Conservation (phyloP, 64 coral and sea anemone genomes). For the Montipora foliosa region DNA sequence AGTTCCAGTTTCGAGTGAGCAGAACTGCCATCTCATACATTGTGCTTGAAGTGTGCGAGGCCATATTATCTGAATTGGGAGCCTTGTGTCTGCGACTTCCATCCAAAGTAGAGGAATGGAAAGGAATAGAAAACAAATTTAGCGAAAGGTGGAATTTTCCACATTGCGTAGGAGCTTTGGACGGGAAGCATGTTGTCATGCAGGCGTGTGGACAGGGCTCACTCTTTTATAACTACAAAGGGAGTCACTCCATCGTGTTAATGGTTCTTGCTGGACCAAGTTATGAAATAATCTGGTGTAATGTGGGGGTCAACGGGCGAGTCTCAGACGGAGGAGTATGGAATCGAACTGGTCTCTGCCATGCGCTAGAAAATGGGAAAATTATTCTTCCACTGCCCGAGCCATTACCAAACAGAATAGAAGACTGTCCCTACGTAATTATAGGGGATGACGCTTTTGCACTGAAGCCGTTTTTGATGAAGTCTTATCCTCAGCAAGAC, state of each 20-base stretch:
- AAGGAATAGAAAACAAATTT: slow-evolving; percentile 53
- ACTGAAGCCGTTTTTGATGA: slow-evolving; percentile 43
- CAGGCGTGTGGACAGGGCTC: too few species aligned
- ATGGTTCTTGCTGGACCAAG: too few species aligned
- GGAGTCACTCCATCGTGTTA: too few species aligned
- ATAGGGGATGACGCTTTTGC: slow-evolving; percentile 73
- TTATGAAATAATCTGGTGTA: neutral
- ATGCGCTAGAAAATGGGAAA: slow-evolving; percentile 39
- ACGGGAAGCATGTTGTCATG: too few species aligned
- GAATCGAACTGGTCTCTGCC: slow-evolving; percentile 37
- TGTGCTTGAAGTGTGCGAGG: slow-evolving; percentile 20
- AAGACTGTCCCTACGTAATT: slow-evolving; percentile 51
- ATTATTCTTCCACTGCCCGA: slow-evolving; percentile 41
- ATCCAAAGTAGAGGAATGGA: slow-evolving; percentile 34
- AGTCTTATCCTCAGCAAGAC: slow-evolving; percentile 26
- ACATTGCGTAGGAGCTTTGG: too few species aligned
- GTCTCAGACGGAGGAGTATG: slow-evolving; percentile 57
- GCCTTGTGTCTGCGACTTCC: slow-evolving; percentile 52
- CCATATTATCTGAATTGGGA: slow-evolving; percentile 21
- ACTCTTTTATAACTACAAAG: too few species aligned
- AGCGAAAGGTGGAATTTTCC: slow-evolving; percentile 48
- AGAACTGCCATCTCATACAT: neutral
- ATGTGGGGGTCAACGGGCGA: slow-evolving; percentile 29
- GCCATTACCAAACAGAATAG: slow-evolving; percentile 39
- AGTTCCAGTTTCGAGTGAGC: slow-evolving; percentile 42